These are phyloP conservation scores for Scaptomyza montana DNA, from an alignment of 1,140 invertebrate genomes.

Conservation along the genomic window DNA sequence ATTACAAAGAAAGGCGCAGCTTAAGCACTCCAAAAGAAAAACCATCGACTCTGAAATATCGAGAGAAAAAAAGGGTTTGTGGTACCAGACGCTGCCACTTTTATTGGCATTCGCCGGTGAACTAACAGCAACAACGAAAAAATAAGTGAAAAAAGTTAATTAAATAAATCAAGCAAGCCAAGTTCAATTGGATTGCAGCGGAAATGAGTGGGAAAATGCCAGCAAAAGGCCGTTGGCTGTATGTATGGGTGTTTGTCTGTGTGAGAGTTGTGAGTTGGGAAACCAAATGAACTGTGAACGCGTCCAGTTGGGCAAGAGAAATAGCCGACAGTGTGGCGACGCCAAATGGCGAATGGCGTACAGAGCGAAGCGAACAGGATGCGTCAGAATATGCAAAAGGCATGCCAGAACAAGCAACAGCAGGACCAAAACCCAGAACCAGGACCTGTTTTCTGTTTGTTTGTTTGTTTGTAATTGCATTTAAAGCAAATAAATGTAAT, in stretches of 20 bases:
- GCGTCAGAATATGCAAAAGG: constrained; percentile 55
- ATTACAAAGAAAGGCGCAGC: constrained; percentile 30
- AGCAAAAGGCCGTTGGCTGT: constrained; percentile 20
- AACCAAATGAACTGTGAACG: constrained; percentile 72
- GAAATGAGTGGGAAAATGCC: constrained; percentile 77
- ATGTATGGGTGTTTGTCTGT: not conserved
- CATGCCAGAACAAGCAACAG: constrained; percentile 11
- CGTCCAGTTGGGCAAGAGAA: constrained; percentile 20
- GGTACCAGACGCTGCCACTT: constrained; percentile 49
- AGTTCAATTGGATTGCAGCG: constrained; percentile 79
- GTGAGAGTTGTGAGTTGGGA: constrained; percentile 17
- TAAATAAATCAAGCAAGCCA: constrained; percentile 79
- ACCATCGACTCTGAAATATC: constrained; percentile 3
- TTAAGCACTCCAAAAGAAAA: constrained; percentile 9
- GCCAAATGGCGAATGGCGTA: not conserved
- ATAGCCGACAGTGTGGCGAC: constrained; percentile 41
- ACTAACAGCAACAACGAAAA: constrained; percentile 1
- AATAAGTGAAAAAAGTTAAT: constrained; percentile 61
- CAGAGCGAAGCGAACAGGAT: constrained; percentile 1
- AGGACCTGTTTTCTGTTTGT: constrained; percentile 28
- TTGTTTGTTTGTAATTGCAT: constrained; percentile 74
- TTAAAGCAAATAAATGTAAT: constrained; percentile 79
- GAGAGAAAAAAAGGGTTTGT: constrained; percentile 32
- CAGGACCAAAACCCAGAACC: not conserved
- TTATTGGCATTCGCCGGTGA: constrained; percentile 35